Evolutionary conservation across 2,113 vertebrate genomes (phyloP), one percentile per base, ranked within the genome.

Genomic region (Oenanthe melanoleuca): DNA sequence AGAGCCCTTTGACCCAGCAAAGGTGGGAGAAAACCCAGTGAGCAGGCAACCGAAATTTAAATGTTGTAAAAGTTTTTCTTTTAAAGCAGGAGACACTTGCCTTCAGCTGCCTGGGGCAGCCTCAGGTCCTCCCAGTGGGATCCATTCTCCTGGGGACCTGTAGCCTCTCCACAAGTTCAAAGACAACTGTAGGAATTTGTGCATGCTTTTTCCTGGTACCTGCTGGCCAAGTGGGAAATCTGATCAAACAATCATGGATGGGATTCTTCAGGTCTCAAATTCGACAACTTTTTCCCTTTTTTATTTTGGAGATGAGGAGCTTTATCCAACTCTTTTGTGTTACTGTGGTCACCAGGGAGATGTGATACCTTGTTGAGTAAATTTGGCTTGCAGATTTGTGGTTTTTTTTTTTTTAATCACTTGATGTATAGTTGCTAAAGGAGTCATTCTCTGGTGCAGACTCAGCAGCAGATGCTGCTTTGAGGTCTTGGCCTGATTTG

Each of bases 391-490:
- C 26, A 42, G 40, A n/a, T 75, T 20, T 81, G 34, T 75, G 34
- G 34, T 7, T 37, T 37, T 20, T 84, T 37, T 20, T 84, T 61
- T 86, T 83, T 89, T 60, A 75, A 74, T 64, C 60, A 88, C 17
- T 28, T 53, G 49, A 19, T 28, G 47, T 55, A 19, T 14, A 40
- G 66, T 45, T 80, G 40, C 45, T 73, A 34, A 34, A 71, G 66
- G 79, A 81, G 9, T 11, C 37, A 25, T 82, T 61, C 45, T 47
- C 61, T 60, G 38, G 34, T 83, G 42, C 88, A 70, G 42, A 31
- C 79, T 83, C 87, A 89, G 87, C 87, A 83, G 42, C 80, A 70
- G 56, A 83, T 77, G 71, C 71, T 89, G 33, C 77, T 89, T 89
- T 83, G 88, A 70, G 80, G 49, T 70, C 80, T 83, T 83, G 64